A percentile compares a stretch with the other conserved stretches of the same genome.
Evolutionary conservation across 2,888 invertebrate species (phyloP).

Genomic region (Mesorhabditis sp.): DNA sequence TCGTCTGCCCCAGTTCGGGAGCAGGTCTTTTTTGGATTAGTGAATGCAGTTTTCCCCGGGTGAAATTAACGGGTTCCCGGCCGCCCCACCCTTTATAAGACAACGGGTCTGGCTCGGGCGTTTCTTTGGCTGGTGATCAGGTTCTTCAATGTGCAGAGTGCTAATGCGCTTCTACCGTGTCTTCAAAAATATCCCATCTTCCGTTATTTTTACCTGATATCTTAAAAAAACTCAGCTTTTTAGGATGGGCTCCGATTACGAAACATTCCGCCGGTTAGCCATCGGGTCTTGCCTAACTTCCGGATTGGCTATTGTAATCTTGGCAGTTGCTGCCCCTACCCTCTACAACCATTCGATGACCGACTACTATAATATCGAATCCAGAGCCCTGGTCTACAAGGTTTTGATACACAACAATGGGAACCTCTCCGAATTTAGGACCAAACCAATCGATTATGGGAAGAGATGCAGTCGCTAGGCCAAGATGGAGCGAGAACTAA

Average conservation of each 20-base stretch:
- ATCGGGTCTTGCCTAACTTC: slow-evolving; percentile 4
- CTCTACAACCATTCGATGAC: slow-evolving; percentile 11
- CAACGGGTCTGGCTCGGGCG: too few species aligned
- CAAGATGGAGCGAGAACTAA: neutral
- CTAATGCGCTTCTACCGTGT: too few species aligned
- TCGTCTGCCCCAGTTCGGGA: too few species aligned
- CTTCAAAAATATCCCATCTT: too few species aligned
- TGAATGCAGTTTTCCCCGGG: too few species aligned
- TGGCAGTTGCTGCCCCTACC: slow-evolving; percentile 19
- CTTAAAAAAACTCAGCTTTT: neutral
- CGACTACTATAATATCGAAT: slow-evolving; percentile 12
- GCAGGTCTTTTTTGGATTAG: too few species aligned
- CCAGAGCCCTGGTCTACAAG: slow-evolving; percentile 12
- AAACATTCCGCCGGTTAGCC: slow-evolving; percentile 5
- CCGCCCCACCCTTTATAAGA: too few species aligned
- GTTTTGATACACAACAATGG: slow-evolving; percentile 4
- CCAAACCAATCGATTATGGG: slow-evolving; percentile 22
- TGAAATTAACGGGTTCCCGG: too few species aligned
- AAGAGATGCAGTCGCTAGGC: slow-evolving; percentile 11
- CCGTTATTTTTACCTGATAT: too few species aligned
- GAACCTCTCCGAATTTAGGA: slow-evolving; percentile 12
- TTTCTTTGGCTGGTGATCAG: too few species aligned
- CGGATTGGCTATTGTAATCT: slow-evolving; percentile 14
- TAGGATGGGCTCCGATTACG: neutral
- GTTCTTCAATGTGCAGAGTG: too few species aligned